phyloP scores from a whole-genome alignment of 92 coral and sea anemone species.

The Porites divaricata region DNA sequence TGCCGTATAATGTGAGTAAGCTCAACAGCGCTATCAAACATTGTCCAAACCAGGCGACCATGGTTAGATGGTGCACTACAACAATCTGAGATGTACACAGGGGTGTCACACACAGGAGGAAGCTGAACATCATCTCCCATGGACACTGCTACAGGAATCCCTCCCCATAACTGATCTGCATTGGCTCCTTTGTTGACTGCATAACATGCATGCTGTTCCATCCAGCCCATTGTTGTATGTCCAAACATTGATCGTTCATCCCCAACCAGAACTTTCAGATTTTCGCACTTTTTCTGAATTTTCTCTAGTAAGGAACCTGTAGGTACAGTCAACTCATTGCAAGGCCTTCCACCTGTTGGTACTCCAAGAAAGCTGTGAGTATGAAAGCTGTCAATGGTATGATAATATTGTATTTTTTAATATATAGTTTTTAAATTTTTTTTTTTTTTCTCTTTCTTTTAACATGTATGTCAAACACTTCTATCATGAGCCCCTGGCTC shows the following conservation, averaged over 20 bases:
- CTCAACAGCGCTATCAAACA: conserved; percentile 41
- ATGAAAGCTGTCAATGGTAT: too few species aligned
- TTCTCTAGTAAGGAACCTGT: too few species aligned
- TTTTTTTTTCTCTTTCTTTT: too few species aligned
- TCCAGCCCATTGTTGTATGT: conserved; percentile 44
- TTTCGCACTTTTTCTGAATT: too few species aligned
- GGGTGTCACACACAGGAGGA: conserved; percentile 56
- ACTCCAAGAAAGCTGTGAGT: conserved; percentile 52
- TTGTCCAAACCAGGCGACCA: conserved; percentile 49
- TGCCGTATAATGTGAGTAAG: conserved; percentile 44
- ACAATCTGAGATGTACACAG: conserved; percentile 29
- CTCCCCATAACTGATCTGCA: conserved; percentile 41
- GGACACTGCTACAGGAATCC: conserved; percentile 38
- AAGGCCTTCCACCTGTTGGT: conserved; percentile 41
- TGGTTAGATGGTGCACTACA: conserved; percentile 56
- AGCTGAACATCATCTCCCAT: conserved; percentile 55
- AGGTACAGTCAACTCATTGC: conserved; percentile 1
- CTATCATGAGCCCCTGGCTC: too few species aligned
- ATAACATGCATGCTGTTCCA: conserved; percentile 42
- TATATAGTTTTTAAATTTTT: too few species aligned
- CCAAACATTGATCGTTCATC: conserved; percentile 48
- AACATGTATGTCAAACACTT: too few species aligned
- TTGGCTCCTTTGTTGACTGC: conserved; percentile 29
- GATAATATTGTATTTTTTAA: too few species aligned
- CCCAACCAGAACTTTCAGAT: too few species aligned